A percentile compares a stretch with the other conserved stretches of the same genome.
Evolutionary conservation across 1,140 invertebrate genomes (phyloP).

Genomic region (Drosophila suzukii): DNA sequence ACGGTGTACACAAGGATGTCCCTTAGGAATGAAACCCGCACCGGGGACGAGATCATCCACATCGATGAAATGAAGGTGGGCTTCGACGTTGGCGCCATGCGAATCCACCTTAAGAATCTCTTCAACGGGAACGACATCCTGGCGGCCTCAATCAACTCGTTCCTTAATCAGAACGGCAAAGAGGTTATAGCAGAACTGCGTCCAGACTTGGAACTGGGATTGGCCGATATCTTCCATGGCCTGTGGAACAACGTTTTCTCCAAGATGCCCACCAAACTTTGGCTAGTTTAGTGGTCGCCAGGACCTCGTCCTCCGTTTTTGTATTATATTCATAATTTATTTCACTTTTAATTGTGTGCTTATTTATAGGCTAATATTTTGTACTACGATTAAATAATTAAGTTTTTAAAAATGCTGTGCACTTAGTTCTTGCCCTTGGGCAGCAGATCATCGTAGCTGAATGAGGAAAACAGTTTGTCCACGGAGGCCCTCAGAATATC

Average conservation of each 20-base stretch:
- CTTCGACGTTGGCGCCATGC: conserved; percentile 86
- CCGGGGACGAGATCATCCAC: conserved; percentile 85
- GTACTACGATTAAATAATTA: conserved; percentile 46
- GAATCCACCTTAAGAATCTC: conserved; percentile 86
- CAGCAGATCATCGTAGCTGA: conserved; percentile 75
- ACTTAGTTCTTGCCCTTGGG: conserved; percentile 34
- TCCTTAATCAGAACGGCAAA: conserved; percentile 92
- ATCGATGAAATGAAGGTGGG: conserved; percentile 86
- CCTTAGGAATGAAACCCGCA: conserved; percentile 77
- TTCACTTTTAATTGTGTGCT: conserved; percentile 43
- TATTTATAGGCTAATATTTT: conserved; percentile 40
- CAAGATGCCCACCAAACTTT: conserved; percentile 91
- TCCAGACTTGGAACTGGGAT: conserved; percentile 90
- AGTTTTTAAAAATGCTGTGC: conserved; percentile 10
- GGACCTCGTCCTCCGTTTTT: not conserved
- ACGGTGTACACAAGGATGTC: conserved; percentile 85
- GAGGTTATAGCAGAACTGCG: conserved; percentile 94
- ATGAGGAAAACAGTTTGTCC: conserved; percentile 85
- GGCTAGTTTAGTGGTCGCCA: conserved; percentile 85
- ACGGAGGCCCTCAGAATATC: conserved; percentile 86
- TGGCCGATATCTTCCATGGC: conserved; percentile 91
- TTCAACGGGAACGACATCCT: conserved; percentile 86
- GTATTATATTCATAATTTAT: conserved; percentile 67
- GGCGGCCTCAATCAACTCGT: conserved; percentile 85
- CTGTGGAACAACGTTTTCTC: conserved; percentile 91